Base-by-base conservation (phyloP, 1,140 invertebrate genomes). In the Vanessa tameamea region DNA sequence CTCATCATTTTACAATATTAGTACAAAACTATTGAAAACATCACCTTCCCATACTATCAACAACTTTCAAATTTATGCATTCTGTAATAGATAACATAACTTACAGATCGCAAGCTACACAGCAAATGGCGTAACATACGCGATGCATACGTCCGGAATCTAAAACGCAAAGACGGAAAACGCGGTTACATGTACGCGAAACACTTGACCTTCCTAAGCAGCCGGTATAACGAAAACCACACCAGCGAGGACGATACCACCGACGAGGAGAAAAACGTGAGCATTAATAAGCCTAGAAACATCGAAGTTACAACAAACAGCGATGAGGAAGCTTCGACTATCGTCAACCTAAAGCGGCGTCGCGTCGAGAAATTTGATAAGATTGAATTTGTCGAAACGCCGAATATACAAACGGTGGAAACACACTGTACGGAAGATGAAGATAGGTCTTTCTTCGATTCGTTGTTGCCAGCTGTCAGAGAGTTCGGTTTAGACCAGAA, bases 111-210 rank as follows among this genome's bases (percentile, higher is more conserved):
- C 68, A 69, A 69, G 47, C 23, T 69, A 2, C 68, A 69, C 47
- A 63, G 57, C 68, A 88, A 89, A 82, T 90, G 88, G 88, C 81
- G 88, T 11, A 88, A 88, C 75, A 84, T 90, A 47, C 76, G 87
- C 13, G 88, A 90, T 75, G 86, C 86, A 0, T 90, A 83, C 80
- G 88, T 90, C 11, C 78, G 86, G 4, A 76, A 83, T 48, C 47
- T 81, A 11, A 81, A 81, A 67, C 76, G 78, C 9, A 79, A 78
- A 23, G 77, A 79, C 61, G 76, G 76, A 0, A 82, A 84, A 65
- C 74, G 67, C 51, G 73, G 66, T 0, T 90, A 90, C 69, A 80
- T 85, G 67, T 84, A 87, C 77, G 81, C 82, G 0, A 82, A 79
- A 64, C 81, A 83, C n/a, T 67, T 89, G 20, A 55, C 81, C 1